These are phyloP conservation scores for Drosophila fungiperda DNA, from an alignment of 2,888 invertebrate species.

Conservation along the genomic window DNA sequence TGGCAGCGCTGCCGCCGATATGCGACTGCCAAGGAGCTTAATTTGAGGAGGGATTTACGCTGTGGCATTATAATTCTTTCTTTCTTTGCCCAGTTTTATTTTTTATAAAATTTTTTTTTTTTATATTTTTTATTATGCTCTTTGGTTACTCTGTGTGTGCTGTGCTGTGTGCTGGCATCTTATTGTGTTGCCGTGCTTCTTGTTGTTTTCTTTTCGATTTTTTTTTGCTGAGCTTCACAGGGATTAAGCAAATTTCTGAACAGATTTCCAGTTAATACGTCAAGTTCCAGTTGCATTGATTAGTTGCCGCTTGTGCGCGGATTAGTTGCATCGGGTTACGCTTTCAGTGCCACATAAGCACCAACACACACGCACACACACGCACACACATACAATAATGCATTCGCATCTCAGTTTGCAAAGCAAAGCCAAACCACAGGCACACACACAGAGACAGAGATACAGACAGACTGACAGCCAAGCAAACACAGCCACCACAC, in stretches of 20 bases:
- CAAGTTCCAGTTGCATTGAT: conserved; percentile 41
- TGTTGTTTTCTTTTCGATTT: conserved; percentile 21
- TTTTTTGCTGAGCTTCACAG: conserved; percentile 59
- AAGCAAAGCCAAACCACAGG: conserved; percentile 70
- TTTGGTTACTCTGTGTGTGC: conserved; percentile 1
- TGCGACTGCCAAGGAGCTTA: conserved; percentile 79
- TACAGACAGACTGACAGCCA: not conserved
- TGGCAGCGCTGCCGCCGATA: conserved; percentile 53
- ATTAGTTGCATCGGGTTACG: conserved; percentile 62
- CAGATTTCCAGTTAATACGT: conserved; percentile 65
- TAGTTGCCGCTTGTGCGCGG: conserved; percentile 44
- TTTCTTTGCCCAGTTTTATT: conserved; percentile 29
- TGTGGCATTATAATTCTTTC: conserved; percentile 76
- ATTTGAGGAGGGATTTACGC: conserved; percentile 82
- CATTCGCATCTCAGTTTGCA: conserved; percentile 40
- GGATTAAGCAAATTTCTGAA: conserved; percentile 81
- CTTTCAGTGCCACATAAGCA: conserved; percentile 17
- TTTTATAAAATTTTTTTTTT: conserved; percentile 15
- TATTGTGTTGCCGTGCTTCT: conserved; percentile 44
- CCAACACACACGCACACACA: no score
- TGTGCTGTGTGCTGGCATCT: conserved; percentile 41
- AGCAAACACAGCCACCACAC: conserved; percentile 31
- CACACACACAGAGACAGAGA: conserved; percentile 13
- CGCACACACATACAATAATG: conserved; percentile 1
- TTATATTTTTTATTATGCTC: conserved; percentile 29